phyloP scores from a whole-genome alignment of 2,113 vertebrate species.

The Oxygymnocypris stewartii region DNA sequence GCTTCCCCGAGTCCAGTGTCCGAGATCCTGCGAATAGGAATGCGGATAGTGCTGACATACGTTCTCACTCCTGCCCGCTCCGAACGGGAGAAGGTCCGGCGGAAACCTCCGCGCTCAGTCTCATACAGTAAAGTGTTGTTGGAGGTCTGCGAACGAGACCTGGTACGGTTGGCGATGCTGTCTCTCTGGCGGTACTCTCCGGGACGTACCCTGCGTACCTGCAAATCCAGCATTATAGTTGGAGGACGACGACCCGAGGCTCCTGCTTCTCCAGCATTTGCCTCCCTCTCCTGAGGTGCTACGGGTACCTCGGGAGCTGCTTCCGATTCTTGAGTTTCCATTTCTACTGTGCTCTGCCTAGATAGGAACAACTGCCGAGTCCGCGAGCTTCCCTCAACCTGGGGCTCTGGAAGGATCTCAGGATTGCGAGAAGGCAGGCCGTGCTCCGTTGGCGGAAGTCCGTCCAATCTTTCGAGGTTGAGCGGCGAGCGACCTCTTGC shows the following conservation, averaged over 20 bases:
- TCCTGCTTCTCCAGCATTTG: slow-evolving; percentile 73
- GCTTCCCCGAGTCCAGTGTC: slow-evolving; percentile 94
- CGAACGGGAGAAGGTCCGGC: slow-evolving; percentile 95
- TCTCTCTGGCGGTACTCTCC: slow-evolving; percentile 95
- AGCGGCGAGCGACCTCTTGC: slow-evolving; percentile 93
- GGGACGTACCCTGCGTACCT: slow-evolving; percentile 93
- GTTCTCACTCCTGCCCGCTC: slow-evolving; percentile 97
- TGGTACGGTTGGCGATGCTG: slow-evolving; percentile 96
- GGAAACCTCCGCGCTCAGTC: slow-evolving; percentile 94
- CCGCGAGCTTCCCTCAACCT: slow-evolving; percentile 92
- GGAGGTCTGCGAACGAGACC: slow-evolving; percentile 93
- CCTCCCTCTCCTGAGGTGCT: slow-evolving; percentile 66
- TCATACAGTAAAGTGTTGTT: slow-evolving; percentile 97
- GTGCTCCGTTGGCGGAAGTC: slow-evolving; percentile 78
- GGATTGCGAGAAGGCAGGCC: slow-evolving; percentile 75
- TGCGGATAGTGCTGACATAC: slow-evolving; percentile 97
- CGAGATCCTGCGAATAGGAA: slow-evolving; percentile 95
- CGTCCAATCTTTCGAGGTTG: slow-evolving; percentile 78
- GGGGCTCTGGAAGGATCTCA: slow-evolving; percentile 72
- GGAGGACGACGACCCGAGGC: slow-evolving; percentile 85
- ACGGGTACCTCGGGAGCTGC: slow-evolving; percentile 57
- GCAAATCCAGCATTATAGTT: slow-evolving; percentile 95
- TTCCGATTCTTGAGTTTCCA: slow-evolving; percentile 69
- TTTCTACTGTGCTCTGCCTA: slow-evolving; percentile 78
- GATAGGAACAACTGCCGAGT: slow-evolving; percentile 90